Conservation (phyloP, 2,113 vertebrate species). For the Zosterops pallidus region DNA sequence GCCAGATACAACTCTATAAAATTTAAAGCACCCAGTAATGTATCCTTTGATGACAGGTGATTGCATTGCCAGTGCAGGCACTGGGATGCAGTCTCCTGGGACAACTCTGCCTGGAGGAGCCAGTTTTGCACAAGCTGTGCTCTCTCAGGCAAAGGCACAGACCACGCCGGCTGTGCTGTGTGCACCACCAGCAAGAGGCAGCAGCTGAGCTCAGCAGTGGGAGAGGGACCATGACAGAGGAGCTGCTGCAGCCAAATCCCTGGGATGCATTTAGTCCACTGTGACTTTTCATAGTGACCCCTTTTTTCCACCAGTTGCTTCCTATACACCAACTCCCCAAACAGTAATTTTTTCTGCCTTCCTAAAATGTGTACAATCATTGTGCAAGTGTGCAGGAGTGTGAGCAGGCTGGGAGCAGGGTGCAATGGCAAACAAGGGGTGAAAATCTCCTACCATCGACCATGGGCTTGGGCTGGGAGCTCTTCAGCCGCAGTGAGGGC, state of each 20-base stretch:
- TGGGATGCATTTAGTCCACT: neutral
- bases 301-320: neutral
- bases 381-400: neutral
- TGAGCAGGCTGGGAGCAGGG: neutral
- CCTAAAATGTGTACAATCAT: fast-evolving
- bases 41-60: neutral
- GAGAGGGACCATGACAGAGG: fast-evolving
- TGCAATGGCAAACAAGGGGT: fast-evolving
- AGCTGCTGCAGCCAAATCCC: neutral
- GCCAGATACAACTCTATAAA: neutral
- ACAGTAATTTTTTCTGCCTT: neutral
- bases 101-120: neutral
- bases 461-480: conserved; percentile 87
- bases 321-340: too few species aligned
- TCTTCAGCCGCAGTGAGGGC: conserved; percentile 92
- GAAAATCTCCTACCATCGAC: conserved; percentile 80
- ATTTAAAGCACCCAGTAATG: neutral
- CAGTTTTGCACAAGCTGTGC: neutral
- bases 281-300: neutral
- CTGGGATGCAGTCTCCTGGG: neutral
- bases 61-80: fast-evolving
- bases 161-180: fast-evolving
- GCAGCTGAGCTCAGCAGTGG: fast-evolving
- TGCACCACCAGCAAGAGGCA: neutral
- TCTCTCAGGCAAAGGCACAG: fast-evolving